These are phyloP conservation scores for Clarias macrocephalus DNA, from an alignment of 2,113 vertebrate species.

Conservation along the genomic window DNA sequence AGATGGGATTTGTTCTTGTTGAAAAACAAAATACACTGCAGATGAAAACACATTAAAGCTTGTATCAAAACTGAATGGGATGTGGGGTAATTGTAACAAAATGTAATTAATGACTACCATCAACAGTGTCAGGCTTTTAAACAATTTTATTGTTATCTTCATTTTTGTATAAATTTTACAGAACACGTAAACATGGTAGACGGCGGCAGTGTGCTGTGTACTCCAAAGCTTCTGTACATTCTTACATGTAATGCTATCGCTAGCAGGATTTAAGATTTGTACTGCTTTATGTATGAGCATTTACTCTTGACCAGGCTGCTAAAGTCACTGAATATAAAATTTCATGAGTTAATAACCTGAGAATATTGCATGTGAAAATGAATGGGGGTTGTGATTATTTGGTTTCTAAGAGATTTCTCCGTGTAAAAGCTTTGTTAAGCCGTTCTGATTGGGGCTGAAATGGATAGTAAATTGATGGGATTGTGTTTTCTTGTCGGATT, in stretches of 20 bases:
- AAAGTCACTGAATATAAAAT: too few species aligned
- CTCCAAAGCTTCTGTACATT: background rate
- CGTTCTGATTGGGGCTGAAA: background rate
- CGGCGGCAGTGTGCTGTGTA: background rate
- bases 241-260: background rate
- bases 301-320: too few species aligned
- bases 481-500: slow-evolving; percentile 18
- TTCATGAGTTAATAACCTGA: background rate
- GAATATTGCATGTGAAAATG: background rate
- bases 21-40: background rate
- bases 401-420: background rate
- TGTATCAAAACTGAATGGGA: background rate
- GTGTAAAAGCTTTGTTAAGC: slow-evolving; percentile 2
- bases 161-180: background rate
- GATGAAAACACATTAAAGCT: background rate
- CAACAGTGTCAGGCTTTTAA: background rate
- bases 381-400: background rate
- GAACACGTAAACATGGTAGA: too few species aligned
- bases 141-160: background rate
- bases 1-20: background rate
- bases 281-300: too few species aligned
- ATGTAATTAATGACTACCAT: background rate
- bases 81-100: background rate
- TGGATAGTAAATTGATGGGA: background rate
- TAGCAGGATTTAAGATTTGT: background rate